A percentile compares a stretch with the other conserved stretches of the same genome.
These are phyloP conservation scores for Corynorhinus townsendii DNA, from an alignment of 2,113 vertebrate genomes.

Conservation along the genomic window DNA sequence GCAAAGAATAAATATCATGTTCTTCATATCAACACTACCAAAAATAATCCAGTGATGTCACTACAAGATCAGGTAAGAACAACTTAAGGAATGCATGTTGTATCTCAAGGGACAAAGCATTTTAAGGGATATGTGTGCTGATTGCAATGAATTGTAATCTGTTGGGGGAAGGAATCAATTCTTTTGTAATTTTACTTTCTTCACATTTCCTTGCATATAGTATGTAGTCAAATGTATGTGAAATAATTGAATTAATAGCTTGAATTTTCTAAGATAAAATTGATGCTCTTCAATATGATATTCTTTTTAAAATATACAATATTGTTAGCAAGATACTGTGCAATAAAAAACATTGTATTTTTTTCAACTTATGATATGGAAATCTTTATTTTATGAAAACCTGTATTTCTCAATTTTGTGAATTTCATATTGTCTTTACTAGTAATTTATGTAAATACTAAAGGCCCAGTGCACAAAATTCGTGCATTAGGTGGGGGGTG, in stretches of 20 bases:
- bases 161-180: background rate
- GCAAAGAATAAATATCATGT: slow-evolving; percentile 96
- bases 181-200: background rate
- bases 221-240: slow-evolving; percentile 9
- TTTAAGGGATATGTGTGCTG: background rate
- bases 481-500: too few species aligned
- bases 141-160: background rate
- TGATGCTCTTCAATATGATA: background rate
- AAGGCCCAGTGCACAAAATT: too few species aligned
- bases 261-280: slow-evolving; percentile 3
- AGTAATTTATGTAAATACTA: background rate
- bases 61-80: slow-evolving; percentile 95
- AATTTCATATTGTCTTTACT: background rate
- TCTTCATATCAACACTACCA: slow-evolving; percentile 99
- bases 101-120: background rate
- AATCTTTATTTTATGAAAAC: slow-evolving; percentile 7
- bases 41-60: slow-evolving; percentile 99
- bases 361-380: background rate
- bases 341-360: background rate
- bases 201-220: background rate
- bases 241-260: background rate
- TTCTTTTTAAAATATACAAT: slow-evolving; percentile 7
- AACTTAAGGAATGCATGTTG: background rate
- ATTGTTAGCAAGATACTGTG: background rate
- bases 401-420: background rate